These are phyloP conservation scores for Papilio protenor DNA, from an alignment of 2,888 invertebrate species.

Conservation along the genomic window DNA sequence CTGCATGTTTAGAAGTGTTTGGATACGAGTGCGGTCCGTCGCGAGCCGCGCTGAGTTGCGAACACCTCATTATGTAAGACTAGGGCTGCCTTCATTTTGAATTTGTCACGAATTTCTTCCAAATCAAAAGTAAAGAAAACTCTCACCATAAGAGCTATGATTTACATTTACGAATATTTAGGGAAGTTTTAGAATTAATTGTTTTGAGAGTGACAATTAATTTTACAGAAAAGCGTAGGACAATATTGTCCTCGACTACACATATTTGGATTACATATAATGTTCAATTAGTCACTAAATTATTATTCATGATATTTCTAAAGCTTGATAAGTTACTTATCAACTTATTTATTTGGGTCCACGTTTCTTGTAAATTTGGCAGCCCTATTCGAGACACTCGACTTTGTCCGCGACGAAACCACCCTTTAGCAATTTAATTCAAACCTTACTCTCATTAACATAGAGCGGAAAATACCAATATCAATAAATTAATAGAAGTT, in stretches of 20 bases:
- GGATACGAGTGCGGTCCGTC: constrained; percentile 34
- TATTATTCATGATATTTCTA: too few relatives aligned
- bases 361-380: not conserved
- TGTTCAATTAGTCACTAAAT: too few relatives aligned
- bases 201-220: too few relatives aligned
- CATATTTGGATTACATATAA: too few relatives aligned
- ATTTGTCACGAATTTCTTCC: not conserved
- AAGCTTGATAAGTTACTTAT: too few relatives aligned
- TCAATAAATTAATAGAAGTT: not conserved
- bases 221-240: too few relatives aligned
- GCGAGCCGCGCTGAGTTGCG: constrained; percentile 27
- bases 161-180: too few relatives aligned
- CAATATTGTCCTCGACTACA: too few relatives aligned
- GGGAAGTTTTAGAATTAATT: too few relatives aligned
- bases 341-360: not conserved
- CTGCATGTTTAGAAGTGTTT: constrained; percentile 38
- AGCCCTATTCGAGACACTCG: not conserved
- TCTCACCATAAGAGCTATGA: too few relatives aligned
- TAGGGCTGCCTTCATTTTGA: not conserved
- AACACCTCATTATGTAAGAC: constrained; percentile 38
- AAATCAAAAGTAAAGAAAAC: too few relatives aligned
- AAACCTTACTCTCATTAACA: constrained; percentile 2
- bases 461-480: not conserved
- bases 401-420: constrained; percentile 12
- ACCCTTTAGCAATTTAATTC: not conserved